Conservation (phyloP, 1,140 invertebrate genomes). For the Bombus turneri region DNA sequence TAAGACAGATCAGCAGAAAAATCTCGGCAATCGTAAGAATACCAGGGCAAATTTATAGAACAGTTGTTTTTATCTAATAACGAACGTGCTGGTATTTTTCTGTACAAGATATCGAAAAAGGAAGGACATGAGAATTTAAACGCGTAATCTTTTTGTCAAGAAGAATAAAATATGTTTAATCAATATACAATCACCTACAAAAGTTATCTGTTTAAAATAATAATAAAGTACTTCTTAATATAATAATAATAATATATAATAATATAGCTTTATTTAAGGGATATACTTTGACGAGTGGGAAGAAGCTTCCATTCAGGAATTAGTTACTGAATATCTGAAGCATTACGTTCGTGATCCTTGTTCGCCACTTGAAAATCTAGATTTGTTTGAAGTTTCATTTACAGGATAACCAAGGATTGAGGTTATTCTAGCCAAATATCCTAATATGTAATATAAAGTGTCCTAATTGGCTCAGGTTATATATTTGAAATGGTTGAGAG, state of each 20-base stretch:
- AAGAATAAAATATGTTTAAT: too few species aligned
- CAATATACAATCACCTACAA: too few species aligned
- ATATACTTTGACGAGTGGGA: background rate
- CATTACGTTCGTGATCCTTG: background rate
- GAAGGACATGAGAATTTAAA: too few species aligned
- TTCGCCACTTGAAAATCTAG: background rate
- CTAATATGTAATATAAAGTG: slow-evolving; percentile 13
- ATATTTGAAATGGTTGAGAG: background rate
- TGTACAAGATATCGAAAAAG: background rate
- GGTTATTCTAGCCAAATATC: background rate
- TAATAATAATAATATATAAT: too few species aligned
- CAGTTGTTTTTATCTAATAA: background rate
- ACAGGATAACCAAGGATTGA: background rate
- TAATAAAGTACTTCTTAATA: too few species aligned
- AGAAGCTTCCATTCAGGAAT: background rate
- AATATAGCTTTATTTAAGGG: too few species aligned
- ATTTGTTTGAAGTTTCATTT: background rate
- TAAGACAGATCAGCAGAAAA: slow-evolving; percentile 22
- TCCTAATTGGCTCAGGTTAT: background rate
- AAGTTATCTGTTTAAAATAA: too few species aligned
- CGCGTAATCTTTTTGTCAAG: too few species aligned
- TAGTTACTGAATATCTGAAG: background rate
- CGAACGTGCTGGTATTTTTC: background rate
- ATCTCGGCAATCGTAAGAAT: slow-evolving; percentile 9
- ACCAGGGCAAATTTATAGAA: background rate